Conservation (phyloP, 1,140 invertebrate species). For the Drosophila grimshawi region DNA sequence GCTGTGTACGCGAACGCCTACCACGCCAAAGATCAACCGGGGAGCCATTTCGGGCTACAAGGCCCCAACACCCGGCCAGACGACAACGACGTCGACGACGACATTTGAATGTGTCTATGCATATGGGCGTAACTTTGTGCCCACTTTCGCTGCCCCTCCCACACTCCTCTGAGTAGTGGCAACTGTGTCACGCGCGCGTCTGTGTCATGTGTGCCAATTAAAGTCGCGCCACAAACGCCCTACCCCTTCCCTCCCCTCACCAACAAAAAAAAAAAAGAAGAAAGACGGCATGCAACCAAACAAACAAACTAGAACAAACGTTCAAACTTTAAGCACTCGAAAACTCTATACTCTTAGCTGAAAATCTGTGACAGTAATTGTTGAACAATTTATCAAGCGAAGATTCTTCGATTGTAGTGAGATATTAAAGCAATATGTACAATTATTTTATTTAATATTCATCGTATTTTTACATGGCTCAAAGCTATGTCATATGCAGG, state of each 20-base stretch:
- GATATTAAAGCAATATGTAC: no score
- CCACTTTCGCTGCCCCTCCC: not conserved
- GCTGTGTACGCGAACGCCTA: conserved; percentile 46
- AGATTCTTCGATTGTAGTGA: not conserved
- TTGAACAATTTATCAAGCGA: not conserved
- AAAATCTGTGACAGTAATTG: not conserved
- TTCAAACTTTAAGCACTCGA: not conserved
- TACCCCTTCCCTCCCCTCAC: conserved; percentile 10
- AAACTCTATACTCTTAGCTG: conserved; percentile 2
- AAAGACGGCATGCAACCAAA: conserved; percentile 12
- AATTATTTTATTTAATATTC: no score
- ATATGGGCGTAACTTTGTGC: conserved; percentile 69
- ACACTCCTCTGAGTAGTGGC: conserved; percentile 32
- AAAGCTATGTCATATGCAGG: no score
- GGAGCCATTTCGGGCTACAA: conserved; percentile 61
- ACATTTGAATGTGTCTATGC: conserved; percentile 63
- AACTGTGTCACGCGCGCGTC: conserved; percentile 69
- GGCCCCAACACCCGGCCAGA: conserved; percentile 6
- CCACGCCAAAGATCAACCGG: conserved; percentile 73
- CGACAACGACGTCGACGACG: conserved; percentile 21
- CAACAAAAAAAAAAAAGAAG: not conserved
- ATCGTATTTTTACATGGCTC: no score
- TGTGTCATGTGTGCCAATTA: conserved; percentile 77
- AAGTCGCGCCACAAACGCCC: conserved; percentile 50
- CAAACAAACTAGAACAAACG: not conserved